Percentiles rank a stretch among this genome's conserved stretches.
phyloP scores from a whole-genome alignment of 2,797 vertebrate genomes.

The Spheniscus humboldti region DNA sequence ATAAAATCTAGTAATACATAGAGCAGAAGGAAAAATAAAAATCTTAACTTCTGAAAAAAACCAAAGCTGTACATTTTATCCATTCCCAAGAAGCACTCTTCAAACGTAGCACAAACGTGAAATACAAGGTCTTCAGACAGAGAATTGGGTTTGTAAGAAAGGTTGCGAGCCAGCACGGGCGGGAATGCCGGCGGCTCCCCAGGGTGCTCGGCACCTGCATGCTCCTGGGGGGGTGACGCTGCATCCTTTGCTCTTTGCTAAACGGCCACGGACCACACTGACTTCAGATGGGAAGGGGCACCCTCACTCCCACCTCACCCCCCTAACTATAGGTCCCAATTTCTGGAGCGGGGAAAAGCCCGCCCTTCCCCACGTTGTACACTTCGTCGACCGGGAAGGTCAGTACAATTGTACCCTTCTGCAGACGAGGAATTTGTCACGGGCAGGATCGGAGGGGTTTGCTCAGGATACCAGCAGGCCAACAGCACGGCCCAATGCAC shows the following conservation, averaged over 20 bases:
- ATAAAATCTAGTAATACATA: not conserved
- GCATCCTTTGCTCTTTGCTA: not conserved
- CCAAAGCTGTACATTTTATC: not conserved
- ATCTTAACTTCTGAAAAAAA: not conserved
- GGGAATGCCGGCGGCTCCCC: rapidly evolving
- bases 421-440: not conserved
- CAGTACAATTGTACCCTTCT: too few species aligned
- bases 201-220: not conserved
- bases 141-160: not conserved
- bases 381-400: too few species aligned
- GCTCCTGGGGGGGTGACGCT: too few species aligned
- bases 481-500: not conserved
- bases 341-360: not conserved
- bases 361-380: not conserved
- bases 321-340: not conserved
- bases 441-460: not conserved
- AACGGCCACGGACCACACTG: not conserved
- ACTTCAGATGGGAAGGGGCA: not conserved
- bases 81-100: not conserved
- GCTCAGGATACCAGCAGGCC: not conserved
- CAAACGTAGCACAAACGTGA: not conserved
- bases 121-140: not conserved
- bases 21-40: not conserved
- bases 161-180: not conserved
- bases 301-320: not conserved